A percentile compares a stretch with the other conserved stretches of the same genome.
Evolutionary conservation across 23 tunicate species (phyloP).

Genomic region (Styela clava): DNA sequence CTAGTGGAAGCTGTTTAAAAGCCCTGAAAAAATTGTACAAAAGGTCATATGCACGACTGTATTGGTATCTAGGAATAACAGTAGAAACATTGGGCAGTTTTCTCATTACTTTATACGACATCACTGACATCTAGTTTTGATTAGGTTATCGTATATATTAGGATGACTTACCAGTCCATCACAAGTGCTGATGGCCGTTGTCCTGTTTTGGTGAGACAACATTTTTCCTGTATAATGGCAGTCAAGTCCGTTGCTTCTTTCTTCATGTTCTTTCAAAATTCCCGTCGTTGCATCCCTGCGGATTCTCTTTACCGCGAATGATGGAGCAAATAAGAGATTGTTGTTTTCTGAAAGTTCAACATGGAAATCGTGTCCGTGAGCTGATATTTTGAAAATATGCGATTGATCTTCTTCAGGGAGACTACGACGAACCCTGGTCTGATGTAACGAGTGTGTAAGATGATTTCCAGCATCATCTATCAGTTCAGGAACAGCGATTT

Average conservation of each 20-base stretch:
- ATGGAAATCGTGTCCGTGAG: conserved; percentile 23
- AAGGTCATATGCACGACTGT: no score
- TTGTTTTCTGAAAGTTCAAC: background rate
- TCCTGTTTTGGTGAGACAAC: conserved; percentile 54
- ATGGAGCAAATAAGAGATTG: conserved; percentile 1
- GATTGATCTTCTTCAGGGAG: background rate
- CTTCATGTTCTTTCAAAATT: conserved; percentile 33
- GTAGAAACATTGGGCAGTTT: no score
- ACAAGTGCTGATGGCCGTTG: conserved; percentile 68
- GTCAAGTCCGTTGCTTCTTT: conserved; percentile 32
- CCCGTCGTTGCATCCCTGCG: conserved; percentile 4
- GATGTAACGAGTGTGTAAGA: conserved; percentile 8
- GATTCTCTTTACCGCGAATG: conserved; percentile 8
- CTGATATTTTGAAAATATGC: background rate
- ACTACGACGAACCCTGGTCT: conserved; percentile 12
- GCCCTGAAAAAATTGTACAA: no score
- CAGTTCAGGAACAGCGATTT: conserved; percentile 21
- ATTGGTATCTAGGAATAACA: no score
- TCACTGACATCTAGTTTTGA: no score
- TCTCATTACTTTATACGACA: no score
- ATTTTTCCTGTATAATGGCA: conserved; percentile 76
- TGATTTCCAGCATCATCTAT: conserved; percentile 7
- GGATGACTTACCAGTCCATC: conserved; percentile 16
- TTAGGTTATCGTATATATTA: no score
- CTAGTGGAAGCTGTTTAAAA: no score